A percentile compares a stretch with the other conserved stretches of the same genome.
phyloP scores from a whole-genome alignment of 2,113 vertebrate genomes.

The Osmerus eperlanus region DNA sequence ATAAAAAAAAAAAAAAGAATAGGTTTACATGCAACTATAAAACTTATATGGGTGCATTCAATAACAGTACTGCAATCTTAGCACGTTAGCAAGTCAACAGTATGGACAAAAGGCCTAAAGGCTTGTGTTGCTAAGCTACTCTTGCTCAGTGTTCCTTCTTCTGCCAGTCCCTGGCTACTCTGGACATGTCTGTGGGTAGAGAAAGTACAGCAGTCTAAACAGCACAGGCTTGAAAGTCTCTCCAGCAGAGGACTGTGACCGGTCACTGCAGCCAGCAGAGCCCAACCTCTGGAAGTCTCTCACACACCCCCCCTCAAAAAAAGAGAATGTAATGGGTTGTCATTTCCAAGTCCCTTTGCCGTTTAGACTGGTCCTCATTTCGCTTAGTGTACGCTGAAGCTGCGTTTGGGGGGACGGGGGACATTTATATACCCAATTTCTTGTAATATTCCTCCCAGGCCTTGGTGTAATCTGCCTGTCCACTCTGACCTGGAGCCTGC shows the following conservation, averaged over 20 bases:
- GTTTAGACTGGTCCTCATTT: slow-evolving; percentile 66
- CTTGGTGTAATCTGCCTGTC: slow-evolving; percentile 98
- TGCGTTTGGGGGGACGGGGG: slow-evolving; percentile 35
- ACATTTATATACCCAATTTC: slow-evolving; percentile 89
- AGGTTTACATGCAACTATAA: no score
- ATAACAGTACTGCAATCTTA: slow-evolving; percentile 26
- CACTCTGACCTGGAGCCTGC: slow-evolving; percentile 94
- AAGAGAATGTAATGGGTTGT: slow-evolving; percentile 15
- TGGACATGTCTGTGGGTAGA: slow-evolving; percentile 19
- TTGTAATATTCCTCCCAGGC: slow-evolving; percentile 99
- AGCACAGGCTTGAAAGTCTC: slow-evolving; percentile 55
- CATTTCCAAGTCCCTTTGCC: slow-evolving; percentile 47
- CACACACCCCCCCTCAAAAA: slow-evolving; percentile 43
- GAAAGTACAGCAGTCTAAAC: slow-evolving; percentile 66
- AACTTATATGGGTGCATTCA: not conserved
- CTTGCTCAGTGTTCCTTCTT: slow-evolving; percentile 33
- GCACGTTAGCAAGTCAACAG: slow-evolving; percentile 17
- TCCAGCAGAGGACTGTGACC: slow-evolving; percentile 34
- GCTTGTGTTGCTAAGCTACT: slow-evolving; percentile 33
- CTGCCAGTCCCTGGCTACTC: slow-evolving; percentile 33
- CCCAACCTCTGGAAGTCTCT: slow-evolving; percentile 10
- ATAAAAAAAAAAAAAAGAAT: no score
- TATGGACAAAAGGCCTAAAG: slow-evolving; percentile 23
- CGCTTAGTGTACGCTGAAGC: slow-evolving; percentile 64
- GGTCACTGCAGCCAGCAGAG: slow-evolving; percentile 42